These are phyloP conservation scores for Aleadryas rufinucha DNA, from an alignment of 2,113 vertebrate genomes.

Conservation along the genomic window DNA sequence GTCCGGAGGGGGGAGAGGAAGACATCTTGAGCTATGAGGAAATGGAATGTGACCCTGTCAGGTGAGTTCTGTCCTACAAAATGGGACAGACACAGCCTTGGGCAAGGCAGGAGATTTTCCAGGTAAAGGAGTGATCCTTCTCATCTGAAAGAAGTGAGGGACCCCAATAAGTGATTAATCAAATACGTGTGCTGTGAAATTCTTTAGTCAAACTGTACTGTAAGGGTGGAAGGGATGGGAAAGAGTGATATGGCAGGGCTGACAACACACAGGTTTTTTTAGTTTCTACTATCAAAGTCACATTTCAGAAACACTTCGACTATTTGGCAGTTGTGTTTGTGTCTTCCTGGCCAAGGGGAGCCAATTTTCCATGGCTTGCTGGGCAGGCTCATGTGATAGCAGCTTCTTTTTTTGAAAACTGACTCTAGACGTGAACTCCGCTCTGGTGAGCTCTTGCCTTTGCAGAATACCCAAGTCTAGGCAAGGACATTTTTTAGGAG, in stretches of 20 bases:
- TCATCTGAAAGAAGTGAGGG: background rate
- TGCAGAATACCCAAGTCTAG: background rate
- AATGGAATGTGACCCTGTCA: slow-evolving; percentile 15
- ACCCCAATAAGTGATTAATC: background rate
- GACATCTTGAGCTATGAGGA: slow-evolving; percentile 5
- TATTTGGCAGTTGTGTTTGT: background rate
- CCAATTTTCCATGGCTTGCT: background rate
- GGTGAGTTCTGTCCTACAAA: slow-evolving; percentile 18
- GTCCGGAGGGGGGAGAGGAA: slow-evolving; percentile 45
- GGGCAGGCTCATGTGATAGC: background rate
- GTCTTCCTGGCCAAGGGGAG: background rate
- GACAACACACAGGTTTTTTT: background rate
- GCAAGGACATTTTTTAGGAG: background rate
- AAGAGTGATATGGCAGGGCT: background rate
- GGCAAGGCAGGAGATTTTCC: background rate
- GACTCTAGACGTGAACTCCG: background rate
- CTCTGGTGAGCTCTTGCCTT: background rate
- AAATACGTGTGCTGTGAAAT: background rate
- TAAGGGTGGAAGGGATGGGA: background rate
- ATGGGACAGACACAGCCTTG: background rate
- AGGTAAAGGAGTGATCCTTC: background rate
- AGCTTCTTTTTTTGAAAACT: slow-evolving; percentile 21
- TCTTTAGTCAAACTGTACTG: background rate
- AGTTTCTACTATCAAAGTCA: background rate
- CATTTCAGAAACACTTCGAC: background rate